phyloP scores from a whole-genome alignment of 2,113 vertebrate species.

The Synchiropus splendidus region DNA sequence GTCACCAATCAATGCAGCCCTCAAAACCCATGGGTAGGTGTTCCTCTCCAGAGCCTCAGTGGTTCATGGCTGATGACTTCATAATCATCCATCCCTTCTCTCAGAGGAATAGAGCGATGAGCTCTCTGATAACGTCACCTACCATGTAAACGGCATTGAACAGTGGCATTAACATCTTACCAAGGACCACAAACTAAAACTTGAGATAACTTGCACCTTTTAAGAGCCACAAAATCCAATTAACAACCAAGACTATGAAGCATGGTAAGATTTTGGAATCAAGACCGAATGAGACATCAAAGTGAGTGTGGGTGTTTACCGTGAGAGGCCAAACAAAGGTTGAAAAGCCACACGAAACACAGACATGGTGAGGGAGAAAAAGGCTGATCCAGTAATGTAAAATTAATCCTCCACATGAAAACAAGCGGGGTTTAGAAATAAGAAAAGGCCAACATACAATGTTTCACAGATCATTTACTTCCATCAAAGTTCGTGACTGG shows the following conservation, averaged over 20 bases:
- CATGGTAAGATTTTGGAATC: constrained; percentile 53
- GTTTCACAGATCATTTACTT: no score
- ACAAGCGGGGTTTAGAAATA: no score
- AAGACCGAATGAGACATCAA: constrained; percentile 69
- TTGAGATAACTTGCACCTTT: no score
- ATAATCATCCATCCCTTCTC: constrained; percentile 99
- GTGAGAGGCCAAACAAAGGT: constrained; percentile 65
- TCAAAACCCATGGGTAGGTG: constrained; percentile 77
- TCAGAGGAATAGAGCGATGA: constrained; percentile 86
- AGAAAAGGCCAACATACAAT: no score
- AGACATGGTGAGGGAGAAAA: constrained; percentile 63
- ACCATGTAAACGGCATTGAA: constrained; percentile 77
- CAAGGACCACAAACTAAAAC: constrained; percentile 26
- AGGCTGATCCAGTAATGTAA: constrained; percentile 42
- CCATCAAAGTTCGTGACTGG: no score
- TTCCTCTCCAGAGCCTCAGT: constrained; percentile 79
- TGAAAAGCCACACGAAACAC: constrained; percentile 59
- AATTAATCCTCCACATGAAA: no score
- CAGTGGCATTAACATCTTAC: constrained; percentile 33
- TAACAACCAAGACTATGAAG: constrained; percentile 42
- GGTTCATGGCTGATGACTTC: constrained; percentile 99
- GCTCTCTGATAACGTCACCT: constrained; percentile 88
- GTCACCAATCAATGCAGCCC: constrained; percentile 99
- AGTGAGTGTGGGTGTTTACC: constrained; percentile 40
- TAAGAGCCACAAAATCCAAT: constrained; percentile 18